Evolutionary conservation across 2,888 invertebrate species (phyloP), one percentile per base, ranked within the genome.

Genomic region (Ditula angustiorana): DNA sequence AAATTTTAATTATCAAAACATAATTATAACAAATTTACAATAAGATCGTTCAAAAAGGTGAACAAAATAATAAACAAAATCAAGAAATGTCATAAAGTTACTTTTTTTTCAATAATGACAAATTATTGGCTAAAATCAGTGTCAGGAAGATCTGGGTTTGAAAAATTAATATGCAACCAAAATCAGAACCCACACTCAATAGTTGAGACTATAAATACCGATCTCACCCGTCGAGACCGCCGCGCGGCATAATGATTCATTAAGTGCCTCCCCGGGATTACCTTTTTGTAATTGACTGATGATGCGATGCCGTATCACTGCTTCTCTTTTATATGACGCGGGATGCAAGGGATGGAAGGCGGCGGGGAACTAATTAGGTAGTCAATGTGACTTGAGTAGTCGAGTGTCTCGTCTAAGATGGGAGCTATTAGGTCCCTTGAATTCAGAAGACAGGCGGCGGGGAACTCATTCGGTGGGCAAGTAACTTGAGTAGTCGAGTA

Each of bases 231-330:
- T 77, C 83, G 83, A 74, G 77, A 75, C 72, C 76, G 75, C 75
- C 74, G 71, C 79, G 84, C 86, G 78, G 83, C 83, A 85, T 92
- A 92, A 92, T 92, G 91, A 92, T 90, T 92, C 91, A 92, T 92
- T 92, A 92, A 92, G 88, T 90, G 90, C 91, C 90, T 90, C 88
- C 84, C 81, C 81, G 88, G 90, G 90, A 91, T 91, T 90, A 89
- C 89, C 88, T 91, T 90, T 90, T 91, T 91, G 92, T 92, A 92
- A 90, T 90, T 90, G 90, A 90, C 88, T 90, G 91, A 89, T 92
- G 91, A 90, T 90, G 88, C 87, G 89, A 87, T 80, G 88, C 80
- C 77, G 81, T 87, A 88, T 89, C 88, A 85, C 83, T 87, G 88
- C 87, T 85, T 86, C 88, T 87, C 86, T 85, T 85, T 84, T 83